Evolutionary conservation across 2,888 invertebrate genomes (phyloP), one percentile per base, ranked within the genome.

Genomic region (Xiphydria camelus): DNA sequence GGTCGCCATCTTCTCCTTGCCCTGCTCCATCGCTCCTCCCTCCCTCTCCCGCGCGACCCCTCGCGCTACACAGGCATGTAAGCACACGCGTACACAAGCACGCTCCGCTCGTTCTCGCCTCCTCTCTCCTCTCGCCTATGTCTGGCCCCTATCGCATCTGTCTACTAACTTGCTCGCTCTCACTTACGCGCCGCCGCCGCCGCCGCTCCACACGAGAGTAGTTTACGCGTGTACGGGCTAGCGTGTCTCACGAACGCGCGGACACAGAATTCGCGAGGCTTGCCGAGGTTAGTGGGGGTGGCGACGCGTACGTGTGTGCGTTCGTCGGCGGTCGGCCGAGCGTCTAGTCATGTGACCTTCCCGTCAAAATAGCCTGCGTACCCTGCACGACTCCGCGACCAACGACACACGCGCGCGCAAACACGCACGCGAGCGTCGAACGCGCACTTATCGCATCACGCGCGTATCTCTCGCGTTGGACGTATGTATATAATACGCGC

Each of bases 271-370:
- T n/a, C n/a, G n/a, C n/a, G n/a, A n/a, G n/a, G n/a, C n/a, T 23
- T 39, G 15, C 12, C 35, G 15, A n/a, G 17, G 33, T 12, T 20
- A 12, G 14, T 10, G 26, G 21, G 31, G 32, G 18, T 17, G 14
- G 20, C 36, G 29, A 26, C 14, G 22, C 34, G 34, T 45, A 31
- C 9, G 12, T 37, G 10, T 39, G 17, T 35, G 39, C 22, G 47
- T 48, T 54, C 49, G 45, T 21, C 57, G 62, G 57, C 64, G 59
- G 64, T 65, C 66, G 69, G 62, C 64, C 60, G 64, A 76, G 75
- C 77, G 77, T 75, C 79, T 77, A 76, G 82, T 85, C 86, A 86
- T 84, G 85, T 86, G 86, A 86, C 86, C 86, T 86, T 85, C 86
- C 86, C 85, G 86, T 87, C 86, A 86, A 86, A 87, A 86, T 86